Evolutionary conservation across 2,797 vertebrate genomes (phyloP).

Genomic region (Lindbergichthys nudifrons): DNA sequence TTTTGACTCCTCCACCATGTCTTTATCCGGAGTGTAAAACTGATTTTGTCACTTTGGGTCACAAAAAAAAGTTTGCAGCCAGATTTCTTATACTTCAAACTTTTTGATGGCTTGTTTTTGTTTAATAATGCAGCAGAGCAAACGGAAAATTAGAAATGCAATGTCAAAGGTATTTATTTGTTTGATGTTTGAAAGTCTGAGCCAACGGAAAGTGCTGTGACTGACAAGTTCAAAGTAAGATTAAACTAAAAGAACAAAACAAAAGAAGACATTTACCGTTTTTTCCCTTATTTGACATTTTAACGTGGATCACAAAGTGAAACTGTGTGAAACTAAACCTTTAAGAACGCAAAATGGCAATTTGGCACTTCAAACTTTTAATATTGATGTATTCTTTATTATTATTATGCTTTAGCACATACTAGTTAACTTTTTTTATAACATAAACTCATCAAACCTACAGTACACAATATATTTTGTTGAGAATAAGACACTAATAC

Average conservation of each 20-base stretch:
- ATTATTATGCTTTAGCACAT: background rate
- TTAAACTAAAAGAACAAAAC: slow-evolving; percentile 6
- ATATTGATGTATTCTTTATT: background rate
- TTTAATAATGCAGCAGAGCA: background rate
- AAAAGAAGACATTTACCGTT: background rate
- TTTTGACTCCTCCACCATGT: slow-evolving; percentile 36
- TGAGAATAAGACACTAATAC: background rate
- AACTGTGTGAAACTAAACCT: background rate
- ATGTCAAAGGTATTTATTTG: slow-evolving; percentile 2
- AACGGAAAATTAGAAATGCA: background rate
- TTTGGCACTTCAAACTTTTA: slow-evolving; percentile 2
- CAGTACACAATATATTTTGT: background rate
- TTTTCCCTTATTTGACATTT: slow-evolving; percentile 22
- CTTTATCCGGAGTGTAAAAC: background rate
- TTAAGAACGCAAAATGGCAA: slow-evolving; percentile 11
- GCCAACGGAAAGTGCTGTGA: background rate
- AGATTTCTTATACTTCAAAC: slow-evolving; percentile 1
- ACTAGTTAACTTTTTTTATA: background rate
- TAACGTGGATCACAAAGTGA: background rate
- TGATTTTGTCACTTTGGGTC: slow-evolving; percentile 17
- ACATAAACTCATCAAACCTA: background rate
- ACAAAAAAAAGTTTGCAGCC: background rate
- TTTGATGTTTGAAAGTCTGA: slow-evolving; percentile 15
- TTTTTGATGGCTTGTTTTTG: background rate
- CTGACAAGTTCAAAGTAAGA: slow-evolving; percentile 6